phyloP scores from a whole-genome alignment of 2,888 invertebrate species.

The Dinocampus coccinellae region DNA sequence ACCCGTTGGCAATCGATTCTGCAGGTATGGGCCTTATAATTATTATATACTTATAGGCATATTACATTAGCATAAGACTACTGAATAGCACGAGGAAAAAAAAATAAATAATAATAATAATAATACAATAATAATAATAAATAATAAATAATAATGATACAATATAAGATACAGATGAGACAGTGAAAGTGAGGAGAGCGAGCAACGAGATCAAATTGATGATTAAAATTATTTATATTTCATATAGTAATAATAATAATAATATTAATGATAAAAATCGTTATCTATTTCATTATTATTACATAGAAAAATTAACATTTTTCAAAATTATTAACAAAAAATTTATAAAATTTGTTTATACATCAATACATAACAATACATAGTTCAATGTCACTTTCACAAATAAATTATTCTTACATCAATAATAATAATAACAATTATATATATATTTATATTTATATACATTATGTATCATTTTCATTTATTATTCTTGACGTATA shows the following conservation, averaged over 20 bases:
- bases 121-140: too few species aligned
- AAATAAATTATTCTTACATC: neutral
- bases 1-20: slow-evolving; percentile 34
- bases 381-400: too few species aligned
- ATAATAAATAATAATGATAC: too few species aligned
- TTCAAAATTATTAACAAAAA: too few species aligned
- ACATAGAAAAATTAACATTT: neutral
- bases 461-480: too few species aligned
- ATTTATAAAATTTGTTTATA: too few species aligned
- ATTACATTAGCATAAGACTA: slow-evolving; percentile 47
- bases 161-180: slow-evolving; percentile 15
- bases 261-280: too few species aligned
- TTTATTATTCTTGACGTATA: neutral
- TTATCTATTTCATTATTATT: slow-evolving; percentile 2
- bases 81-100: slow-evolving; percentile 35
- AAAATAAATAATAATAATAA: too few species aligned
- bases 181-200: slow-evolving; percentile 14
- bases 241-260: neutral
- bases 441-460: too few species aligned
- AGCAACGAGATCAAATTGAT: slow-evolving; percentile 4
- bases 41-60: slow-evolving; percentile 45
- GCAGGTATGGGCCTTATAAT: slow-evolving; percentile 41
- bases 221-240: slow-evolving; percentile 24
- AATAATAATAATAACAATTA: too few species aligned
- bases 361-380: too few species aligned